Conservation (phyloP, 2,888 invertebrate genomes). For the Gisinianus flammeolus region DNA sequence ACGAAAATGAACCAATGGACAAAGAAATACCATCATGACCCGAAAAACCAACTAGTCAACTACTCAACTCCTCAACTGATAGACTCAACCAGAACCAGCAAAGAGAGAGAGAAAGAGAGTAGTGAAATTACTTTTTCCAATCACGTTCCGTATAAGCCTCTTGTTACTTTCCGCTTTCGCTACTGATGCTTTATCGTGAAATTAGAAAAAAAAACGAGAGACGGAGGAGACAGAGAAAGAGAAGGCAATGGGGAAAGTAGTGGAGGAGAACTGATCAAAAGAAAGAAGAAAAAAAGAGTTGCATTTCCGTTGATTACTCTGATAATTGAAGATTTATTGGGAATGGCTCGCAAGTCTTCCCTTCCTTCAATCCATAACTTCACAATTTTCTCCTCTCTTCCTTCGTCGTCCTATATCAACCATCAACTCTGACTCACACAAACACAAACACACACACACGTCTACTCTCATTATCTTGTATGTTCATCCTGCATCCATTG, state of each 20-base stretch:
- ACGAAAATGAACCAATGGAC: constrained; percentile 13
- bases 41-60: constrained; percentile 2
- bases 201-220: constrained; percentile 50
- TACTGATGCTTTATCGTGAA: constrained; percentile 52
- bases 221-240: neutral
- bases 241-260: too few species aligned
- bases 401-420: neutral
- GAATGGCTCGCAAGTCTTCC: constrained; percentile 29
- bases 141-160: constrained; percentile 53
- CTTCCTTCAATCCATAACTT: neutral
- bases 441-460: neutral
- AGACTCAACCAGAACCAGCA: too few species aligned
- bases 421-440: neutral
- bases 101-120: constrained; percentile 33
- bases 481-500: too few species aligned
- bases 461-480: neutral
- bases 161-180: constrained; percentile 46
- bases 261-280: constrained; percentile 4
- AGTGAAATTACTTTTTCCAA: constrained; percentile 54
- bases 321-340: constrained; percentile 60
- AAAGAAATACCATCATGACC: constrained; percentile 31
- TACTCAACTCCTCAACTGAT: neutral
- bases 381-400: neutral
- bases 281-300: constrained; percentile 48
- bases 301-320: constrained; percentile 59